Percentiles rank a stretch among this genome's conserved stretches.
These are phyloP conservation scores for Turnix velox DNA, from an alignment of 2,113 vertebrate species.

Conservation along the genomic window DNA sequence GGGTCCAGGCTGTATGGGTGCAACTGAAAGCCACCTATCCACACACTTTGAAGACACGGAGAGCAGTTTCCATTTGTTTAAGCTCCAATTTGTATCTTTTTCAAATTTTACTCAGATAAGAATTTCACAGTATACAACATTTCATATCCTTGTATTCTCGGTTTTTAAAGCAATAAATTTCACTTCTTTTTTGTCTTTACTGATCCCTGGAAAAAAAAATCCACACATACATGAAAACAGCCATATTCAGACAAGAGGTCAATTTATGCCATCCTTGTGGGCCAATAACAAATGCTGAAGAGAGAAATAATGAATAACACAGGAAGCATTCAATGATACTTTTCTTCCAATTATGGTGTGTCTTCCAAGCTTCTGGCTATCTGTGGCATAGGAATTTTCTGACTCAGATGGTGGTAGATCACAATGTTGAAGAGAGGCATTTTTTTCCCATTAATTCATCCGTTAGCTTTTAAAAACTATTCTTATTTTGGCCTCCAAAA, in stretches of 20 bases:
- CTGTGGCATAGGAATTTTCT: slow-evolving; percentile 30
- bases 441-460: background rate
- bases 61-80: background rate
- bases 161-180: background rate
- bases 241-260: background rate
- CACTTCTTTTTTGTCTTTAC: background rate
- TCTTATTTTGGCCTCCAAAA: background rate
- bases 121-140: background rate
- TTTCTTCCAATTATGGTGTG: slow-evolving; percentile 10
- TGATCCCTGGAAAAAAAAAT: background rate
- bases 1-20: background rate
- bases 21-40: background rate
- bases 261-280: background rate
- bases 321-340: background rate
- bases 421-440: background rate
- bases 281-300: background rate
- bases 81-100: background rate
- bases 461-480: background rate
- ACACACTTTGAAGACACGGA: background rate
- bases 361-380: background rate
- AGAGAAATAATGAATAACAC: background rate
- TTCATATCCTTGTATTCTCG: background rate
- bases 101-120: background rate
- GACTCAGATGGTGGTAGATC: background rate
- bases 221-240: background rate